These are phyloP conservation scores for Acanthosepion esculentum DNA, from an alignment of 2,888 invertebrate genomes.

Conservation along the genomic window DNA sequence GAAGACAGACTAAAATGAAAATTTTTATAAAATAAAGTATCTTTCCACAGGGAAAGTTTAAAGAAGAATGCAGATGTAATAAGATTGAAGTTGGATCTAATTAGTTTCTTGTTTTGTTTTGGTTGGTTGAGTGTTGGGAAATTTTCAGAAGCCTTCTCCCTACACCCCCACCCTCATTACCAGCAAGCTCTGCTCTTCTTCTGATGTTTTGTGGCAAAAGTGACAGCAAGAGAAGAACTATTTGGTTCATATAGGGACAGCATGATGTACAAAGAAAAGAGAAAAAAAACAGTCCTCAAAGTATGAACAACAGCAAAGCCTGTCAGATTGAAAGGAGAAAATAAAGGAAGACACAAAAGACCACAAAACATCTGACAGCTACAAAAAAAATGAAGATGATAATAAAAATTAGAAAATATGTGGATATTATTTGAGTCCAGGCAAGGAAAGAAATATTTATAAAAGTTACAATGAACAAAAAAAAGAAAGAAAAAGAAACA, in stretches of 20 bases:
- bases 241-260: not conserved
- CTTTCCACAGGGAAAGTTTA: not conserved
- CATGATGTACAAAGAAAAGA: not conserved
- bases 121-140: not conserved
- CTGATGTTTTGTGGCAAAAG: not conserved
- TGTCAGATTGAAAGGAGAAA: not conserved
- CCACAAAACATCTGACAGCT: not conserved
- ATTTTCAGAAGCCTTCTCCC: not conserved
- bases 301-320: not conserved
- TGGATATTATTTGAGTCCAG: constrained; percentile 2
- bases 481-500: not conserved
- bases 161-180: not conserved
- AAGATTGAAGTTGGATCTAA: not conserved
- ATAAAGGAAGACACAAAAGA: not conserved
- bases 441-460: not conserved
- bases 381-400: not conserved
- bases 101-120: not conserved
- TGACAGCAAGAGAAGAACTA: not conserved
- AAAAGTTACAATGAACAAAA: not conserved
- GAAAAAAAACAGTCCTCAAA: not conserved
- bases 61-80: not conserved
- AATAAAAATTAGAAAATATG: not conserved
- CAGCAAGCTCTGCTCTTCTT: not conserved
- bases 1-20: not conserved
- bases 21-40: not conserved